phyloP scores from a whole-genome alignment of 2,113 vertebrate genomes.

The Bettongia penicillata region DNA sequence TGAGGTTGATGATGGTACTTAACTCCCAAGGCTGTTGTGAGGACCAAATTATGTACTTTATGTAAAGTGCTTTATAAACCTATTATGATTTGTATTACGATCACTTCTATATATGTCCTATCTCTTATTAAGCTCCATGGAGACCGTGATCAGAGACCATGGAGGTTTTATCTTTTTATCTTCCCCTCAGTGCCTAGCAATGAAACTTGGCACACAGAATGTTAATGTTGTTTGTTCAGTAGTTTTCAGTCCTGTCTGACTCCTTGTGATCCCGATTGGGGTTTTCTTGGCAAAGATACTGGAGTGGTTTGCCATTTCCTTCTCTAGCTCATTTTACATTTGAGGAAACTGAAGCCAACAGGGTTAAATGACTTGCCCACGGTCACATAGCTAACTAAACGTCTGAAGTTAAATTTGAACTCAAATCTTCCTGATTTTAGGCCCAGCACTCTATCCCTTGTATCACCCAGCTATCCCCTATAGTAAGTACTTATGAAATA shows the following conservation, averaged over 20 bases:
- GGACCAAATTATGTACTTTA: not conserved
- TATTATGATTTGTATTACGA: not conserved
- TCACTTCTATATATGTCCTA: not conserved
- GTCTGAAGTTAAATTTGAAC: not conserved
- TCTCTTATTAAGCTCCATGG: not conserved
- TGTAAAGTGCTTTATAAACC: not conserved
- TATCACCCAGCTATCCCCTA: not conserved
- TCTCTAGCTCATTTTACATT: not conserved
- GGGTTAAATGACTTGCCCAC: not conserved
- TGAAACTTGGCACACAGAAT: not conserved
- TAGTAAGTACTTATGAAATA: not conserved
- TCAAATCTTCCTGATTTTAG: not conserved
- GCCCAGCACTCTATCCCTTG: not conserved
- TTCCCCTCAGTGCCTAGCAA: not conserved
- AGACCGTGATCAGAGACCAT: not conserved
- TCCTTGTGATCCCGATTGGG: not conserved
- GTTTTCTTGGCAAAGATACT: not conserved
- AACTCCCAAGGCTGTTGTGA: not conserved
- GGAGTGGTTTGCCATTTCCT: not conserved
- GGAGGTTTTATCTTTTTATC: not conserved
- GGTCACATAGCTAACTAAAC: not conserved
- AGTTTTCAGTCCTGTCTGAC: not conserved
- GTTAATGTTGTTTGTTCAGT: too few relatives aligned
- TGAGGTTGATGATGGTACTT: not conserved
- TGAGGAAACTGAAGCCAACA: not conserved